Base-by-base conservation (phyloP, 2,888 invertebrate species). In the Agonopterix arenella region DNA sequence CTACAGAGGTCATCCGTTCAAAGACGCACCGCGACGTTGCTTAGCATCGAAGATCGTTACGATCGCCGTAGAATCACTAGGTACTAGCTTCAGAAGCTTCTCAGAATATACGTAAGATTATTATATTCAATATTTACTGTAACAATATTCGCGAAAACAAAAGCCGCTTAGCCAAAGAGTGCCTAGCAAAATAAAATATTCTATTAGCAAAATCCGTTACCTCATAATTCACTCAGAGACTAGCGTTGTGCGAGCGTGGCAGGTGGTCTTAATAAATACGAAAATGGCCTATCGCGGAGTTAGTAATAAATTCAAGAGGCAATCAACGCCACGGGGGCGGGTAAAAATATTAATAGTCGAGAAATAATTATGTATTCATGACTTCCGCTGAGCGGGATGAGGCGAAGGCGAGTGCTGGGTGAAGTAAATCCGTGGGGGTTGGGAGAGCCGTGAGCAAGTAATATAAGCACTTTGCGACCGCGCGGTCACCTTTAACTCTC, bases 231-330 rank as follows among this genome's bases (percentile, higher is more conserved):
- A 85, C 81, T 77, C 73, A 66, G 74, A 69, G 68, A 71, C 75
- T 68, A 74, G 74, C 72, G 77, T 78, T 64, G 68, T 68, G 70
- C 66, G 66, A 61, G 74, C 82, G 64, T 75, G 76, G 83, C 86
- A 86, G 89, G 88, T 89, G 88, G 85, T 84, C 85, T 81, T 86
- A 84, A 89, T 89, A 89, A 89, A 88, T 89, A 85, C 82, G 84
- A 80, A 80, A 85, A 85, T 80, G 82, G 77, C 77, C 81, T 84
- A 86, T 84, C 73, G 76, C 69, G 64, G 74, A 81, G 80, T 80
- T 81, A 79, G 82, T 88, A 88, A 89, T 89, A 89, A 88, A 89
- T 89, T 88, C 89, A 89, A 82, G 83, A 89, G 85, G 88, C 89
- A 89, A 89, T 89, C 89, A 89, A 85, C 89, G 84, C 84, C 71